Percentiles rank a stretch among this genome's conserved stretches.
Evolutionary conservation across 2,113 vertebrate species (phyloP).

Genomic region (Datnioides undecimradiatus): DNA sequence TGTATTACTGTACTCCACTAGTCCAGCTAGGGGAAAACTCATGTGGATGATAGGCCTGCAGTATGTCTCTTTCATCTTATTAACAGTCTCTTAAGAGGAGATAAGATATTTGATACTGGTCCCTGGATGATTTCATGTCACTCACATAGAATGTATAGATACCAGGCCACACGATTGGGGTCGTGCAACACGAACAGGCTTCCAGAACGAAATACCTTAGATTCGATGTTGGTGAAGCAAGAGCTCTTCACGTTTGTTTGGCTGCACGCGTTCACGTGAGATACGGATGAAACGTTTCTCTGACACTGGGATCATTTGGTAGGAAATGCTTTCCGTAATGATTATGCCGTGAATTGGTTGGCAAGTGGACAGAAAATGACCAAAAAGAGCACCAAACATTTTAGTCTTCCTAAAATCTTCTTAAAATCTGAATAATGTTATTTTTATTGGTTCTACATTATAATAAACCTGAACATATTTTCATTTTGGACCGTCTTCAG

Average conservation of each 20-base stretch:
- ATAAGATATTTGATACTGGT: slow-evolving; percentile 11
- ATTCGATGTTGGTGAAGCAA: not conserved
- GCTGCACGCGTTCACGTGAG: not conserved
- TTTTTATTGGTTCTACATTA: too few species aligned
- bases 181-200: not conserved
- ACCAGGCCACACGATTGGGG: not conserved
- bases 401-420: too few species aligned
- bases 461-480: too few species aligned
- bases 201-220: not conserved
- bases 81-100: not conserved
- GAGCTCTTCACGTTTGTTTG: too few species aligned
- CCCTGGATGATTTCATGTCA: slow-evolving; percentile 12
- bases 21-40: not conserved
- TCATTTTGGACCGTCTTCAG: too few species aligned
- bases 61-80: slow-evolving; percentile 1
- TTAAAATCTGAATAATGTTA: too few species aligned
- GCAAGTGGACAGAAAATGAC: not conserved
- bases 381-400: too few species aligned
- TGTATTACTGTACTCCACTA: not conserved
- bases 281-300: too few species aligned
- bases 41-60: not conserved
- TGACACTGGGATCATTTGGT: not conserved
- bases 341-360: not conserved
- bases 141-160: not conserved
- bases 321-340: not conserved